These are phyloP conservation scores for Thaumetopoea pityocampa DNA, from an alignment of 1,140 invertebrate genomes.

Conservation along the genomic window DNA sequence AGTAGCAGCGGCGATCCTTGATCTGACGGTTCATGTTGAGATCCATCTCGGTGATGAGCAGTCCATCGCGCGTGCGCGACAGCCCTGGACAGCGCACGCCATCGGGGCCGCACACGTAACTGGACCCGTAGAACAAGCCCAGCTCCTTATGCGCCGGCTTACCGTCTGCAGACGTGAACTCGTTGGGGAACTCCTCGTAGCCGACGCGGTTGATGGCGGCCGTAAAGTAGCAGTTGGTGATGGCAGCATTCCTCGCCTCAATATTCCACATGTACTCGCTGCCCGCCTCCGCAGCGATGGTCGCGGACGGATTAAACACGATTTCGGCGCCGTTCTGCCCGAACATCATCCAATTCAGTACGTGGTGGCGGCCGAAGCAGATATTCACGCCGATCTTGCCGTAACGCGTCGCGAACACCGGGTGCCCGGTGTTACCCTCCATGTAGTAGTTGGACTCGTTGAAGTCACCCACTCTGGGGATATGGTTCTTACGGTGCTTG, in stretches of 20 bases:
- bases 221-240: constrained; percentile 96
- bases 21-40: constrained; percentile 96
- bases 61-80: constrained; percentile 89
- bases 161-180: constrained; percentile 96
- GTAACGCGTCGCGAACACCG: constrained; percentile 92
- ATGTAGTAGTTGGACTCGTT: constrained; percentile 99
- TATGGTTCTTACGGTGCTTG: constrained; percentile 98
- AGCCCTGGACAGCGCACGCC: constrained; percentile 95
- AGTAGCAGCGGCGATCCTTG: constrained; percentile 95
- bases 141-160: constrained; percentile 93
- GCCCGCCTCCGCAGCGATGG: constrained; percentile 79
- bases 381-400: constrained; percentile 96
- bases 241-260: constrained; percentile 97
- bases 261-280: constrained; percentile 98
- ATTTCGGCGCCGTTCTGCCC: constrained; percentile 98
- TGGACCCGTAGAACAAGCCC: constrained; percentile 98
- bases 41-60: constrained; percentile 94
- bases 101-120: constrained; percentile 96
- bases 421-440: constrained; percentile 97
- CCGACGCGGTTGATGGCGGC: constrained; percentile 98
- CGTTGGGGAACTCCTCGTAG: constrained; percentile 83
- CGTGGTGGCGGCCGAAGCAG: constrained; percentile 98
- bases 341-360: constrained; percentile 98
- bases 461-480: constrained; percentile 97
- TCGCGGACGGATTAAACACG: constrained; percentile 99